These are phyloP conservation scores for Palythoa grandiflora DNA, from an alignment of 92 coral and sea anemone species.

Conservation along the genomic window DNA sequence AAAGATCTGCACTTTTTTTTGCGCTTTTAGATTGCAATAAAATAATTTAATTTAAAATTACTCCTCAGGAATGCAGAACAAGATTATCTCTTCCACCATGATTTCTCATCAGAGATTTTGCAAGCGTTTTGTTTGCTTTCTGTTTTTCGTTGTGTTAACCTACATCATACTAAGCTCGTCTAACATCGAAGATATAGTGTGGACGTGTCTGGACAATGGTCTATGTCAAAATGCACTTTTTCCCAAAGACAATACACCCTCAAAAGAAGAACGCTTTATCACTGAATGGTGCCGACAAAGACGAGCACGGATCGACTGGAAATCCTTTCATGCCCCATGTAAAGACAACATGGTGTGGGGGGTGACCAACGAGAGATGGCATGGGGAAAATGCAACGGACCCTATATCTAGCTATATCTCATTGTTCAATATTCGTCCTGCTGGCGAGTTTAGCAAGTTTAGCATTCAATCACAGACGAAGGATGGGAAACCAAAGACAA, in stretches of 20 bases:
- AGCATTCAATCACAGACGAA: slow-evolving; percentile 39
- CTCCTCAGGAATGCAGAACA: slow-evolving; percentile 24
- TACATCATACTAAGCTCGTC: slow-evolving; percentile 13
- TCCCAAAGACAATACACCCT: neutral
- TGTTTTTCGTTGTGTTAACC: slow-evolving; percentile 5
- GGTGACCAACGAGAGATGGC: slow-evolving; percentile 52
- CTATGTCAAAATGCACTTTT: neutral
- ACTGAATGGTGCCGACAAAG: slow-evolving; percentile 47
- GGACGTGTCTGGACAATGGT: slow-evolving; percentile 31
- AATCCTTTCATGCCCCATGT: slow-evolving; percentile 46
- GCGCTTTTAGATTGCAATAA: neutral
- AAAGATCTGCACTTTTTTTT: neutral
- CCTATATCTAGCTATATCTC: slow-evolving; percentile 45
- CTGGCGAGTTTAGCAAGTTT: slow-evolving; percentile 46
- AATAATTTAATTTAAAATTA: neutral
- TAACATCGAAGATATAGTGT: slow-evolving; percentile 21
- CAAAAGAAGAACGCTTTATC: neutral
- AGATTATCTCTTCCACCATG: neutral
- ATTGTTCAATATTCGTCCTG: slow-evolving; percentile 39
- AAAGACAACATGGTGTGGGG: slow-evolving; percentile 61
- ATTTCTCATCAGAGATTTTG: slow-evolving; percentile 26
- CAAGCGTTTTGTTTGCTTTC: slow-evolving; percentile 8
- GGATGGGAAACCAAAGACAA: slow-evolving; percentile 20
- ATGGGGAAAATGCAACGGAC: slow-evolving; percentile 31
- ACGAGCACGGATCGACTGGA: slow-evolving; percentile 48